A percentile compares a stretch with the other conserved stretches of the same genome.
Evolutionary conservation across 2,113 vertebrate species (phyloP).

Genomic region (Paraplagusia blochii): DNA sequence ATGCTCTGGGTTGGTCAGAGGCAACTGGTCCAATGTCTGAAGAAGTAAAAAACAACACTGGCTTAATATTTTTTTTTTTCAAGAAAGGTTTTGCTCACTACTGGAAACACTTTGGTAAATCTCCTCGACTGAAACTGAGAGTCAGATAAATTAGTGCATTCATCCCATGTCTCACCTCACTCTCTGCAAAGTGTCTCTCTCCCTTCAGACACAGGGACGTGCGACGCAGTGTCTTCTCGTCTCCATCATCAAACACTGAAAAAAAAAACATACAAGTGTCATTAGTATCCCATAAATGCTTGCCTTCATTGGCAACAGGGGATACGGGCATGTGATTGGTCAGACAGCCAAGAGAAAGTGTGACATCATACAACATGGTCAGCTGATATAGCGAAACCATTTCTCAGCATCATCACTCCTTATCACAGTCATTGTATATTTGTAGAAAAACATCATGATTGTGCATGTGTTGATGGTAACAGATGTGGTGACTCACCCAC

Average conservation of each 20-base stretch:
- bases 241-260: slow-evolving; percentile 96
- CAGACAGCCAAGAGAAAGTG: slow-evolving; percentile 55
- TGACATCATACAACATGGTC: slow-evolving; percentile 45
- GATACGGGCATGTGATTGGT: slow-evolving; percentile 12
- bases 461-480: neutral
- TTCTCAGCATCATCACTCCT: slow-evolving; percentile 46
- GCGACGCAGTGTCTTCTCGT: slow-evolving; percentile 93
- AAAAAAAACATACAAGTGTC: neutral
- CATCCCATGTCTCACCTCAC: slow-evolving; percentile 80
- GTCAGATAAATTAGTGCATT: neutral
- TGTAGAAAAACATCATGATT: neutral
- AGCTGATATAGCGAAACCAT: slow-evolving; percentile 37
- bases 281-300: too few species aligned
- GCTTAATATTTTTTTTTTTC: too few species aligned
- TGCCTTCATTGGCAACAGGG: too few species aligned
- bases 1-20: slow-evolving; percentile 95
- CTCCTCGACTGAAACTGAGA: too few species aligned
- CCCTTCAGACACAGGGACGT: slow-evolving; percentile 97
- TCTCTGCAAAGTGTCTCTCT: slow-evolving; percentile 97
- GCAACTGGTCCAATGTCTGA: slow-evolving; percentile 95
- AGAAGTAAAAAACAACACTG: neutral
- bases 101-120: too few species aligned
- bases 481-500: slow-evolving; percentile 82
- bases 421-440: too few species aligned
- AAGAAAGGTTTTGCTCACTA: too few species aligned